Evolutionary conservation across 2,888 invertebrate genomes (phyloP), one percentile per base, ranked within the genome.

Genomic region (Thelaira solivaga): DNA sequence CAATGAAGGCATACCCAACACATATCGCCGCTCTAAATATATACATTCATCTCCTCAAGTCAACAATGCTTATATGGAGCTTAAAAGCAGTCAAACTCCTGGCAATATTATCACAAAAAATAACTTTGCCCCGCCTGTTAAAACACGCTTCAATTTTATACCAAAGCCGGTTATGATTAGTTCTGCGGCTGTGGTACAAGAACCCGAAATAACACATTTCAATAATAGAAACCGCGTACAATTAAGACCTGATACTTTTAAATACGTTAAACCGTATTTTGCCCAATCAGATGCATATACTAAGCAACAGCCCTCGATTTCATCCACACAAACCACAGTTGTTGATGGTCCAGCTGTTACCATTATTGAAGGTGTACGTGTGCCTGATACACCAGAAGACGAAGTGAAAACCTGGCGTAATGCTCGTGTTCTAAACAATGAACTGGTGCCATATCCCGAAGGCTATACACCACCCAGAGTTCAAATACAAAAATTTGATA

Each of bases 351-450:
- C 88, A 0, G 86, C 85, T 18, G 84, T 86, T 11, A 85, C 95
- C 0, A 92, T 96, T 57, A 94, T 97, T 49, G 94, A 95, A 57
- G 88, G 88, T 4, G 92, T 94, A 0, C 91, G 96, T 72, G 93
- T 95, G 41, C 96, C 96, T 0, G 96, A 97, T 84, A 94, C 95
- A 81, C 94, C 94, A 68, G 93, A 93, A 55, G 95, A 95, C 84
- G 93, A 93, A 81, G 88, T 86, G 34, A 94, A 94, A 86, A 94
- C 93, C 0, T 96, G 96, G 96, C 91, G 96, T 65, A 96, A 96
- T 88, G 96, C 96, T 0, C 91, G 96, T 80, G 96, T 96, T 11
- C 94, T 96, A 49, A 96, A 96, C 84, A 95, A 95, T 65, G 93
- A 95, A 86, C 88, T 96, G 57, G 90, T 94, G 49, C 94, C 94